Conservation (phyloP, 35 echinoderm and acorn worm species). For the Hemicentrotus pulcherrimus region DNA sequence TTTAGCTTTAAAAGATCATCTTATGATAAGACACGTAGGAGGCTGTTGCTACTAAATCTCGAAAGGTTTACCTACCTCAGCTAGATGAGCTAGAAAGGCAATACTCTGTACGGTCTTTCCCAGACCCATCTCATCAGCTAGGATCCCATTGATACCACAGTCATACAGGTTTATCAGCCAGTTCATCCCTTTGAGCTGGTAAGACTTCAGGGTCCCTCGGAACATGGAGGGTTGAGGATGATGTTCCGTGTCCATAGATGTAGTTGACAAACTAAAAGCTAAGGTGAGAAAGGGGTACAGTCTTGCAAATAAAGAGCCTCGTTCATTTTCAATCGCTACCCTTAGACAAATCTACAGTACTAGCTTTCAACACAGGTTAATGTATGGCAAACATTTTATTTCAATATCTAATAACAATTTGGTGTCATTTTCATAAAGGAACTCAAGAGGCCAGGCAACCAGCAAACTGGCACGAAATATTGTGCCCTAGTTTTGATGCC, state of each 20-base stretch:
- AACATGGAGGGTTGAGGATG: conserved; percentile 88
- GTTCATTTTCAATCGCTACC: background rate
- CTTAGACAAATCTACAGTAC: conserved; percentile 55
- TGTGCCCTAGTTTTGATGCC: too few relatives aligned
- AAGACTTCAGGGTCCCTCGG: conserved; percentile 85
- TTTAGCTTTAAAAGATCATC: too few relatives aligned
- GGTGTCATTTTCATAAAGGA: too few relatives aligned
- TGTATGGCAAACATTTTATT: background rate
- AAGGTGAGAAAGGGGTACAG: background rate
- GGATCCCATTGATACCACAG: conserved; percentile 98
- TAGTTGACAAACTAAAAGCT: conserved; percentile 79
- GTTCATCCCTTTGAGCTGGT: conserved; percentile 97
- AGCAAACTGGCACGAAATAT: too few relatives aligned
- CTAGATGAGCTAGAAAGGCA: conserved; percentile 92
- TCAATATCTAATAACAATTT: too few relatives aligned
- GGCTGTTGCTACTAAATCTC: background rate
- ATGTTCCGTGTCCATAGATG: conserved; percentile 67
- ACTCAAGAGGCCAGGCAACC: too few relatives aligned
- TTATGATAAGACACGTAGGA: too few relatives aligned
- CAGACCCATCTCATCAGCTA: conserved; percentile 98
- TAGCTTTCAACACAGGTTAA: background rate
- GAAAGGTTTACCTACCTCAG: conserved; percentile 71
- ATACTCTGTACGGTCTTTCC: conserved; percentile 99
- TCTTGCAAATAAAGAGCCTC: background rate
- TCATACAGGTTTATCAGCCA: conserved; percentile 99